Conservation (phyloP, 1,140 invertebrate species). For the Anthonomus grandis region DNA sequence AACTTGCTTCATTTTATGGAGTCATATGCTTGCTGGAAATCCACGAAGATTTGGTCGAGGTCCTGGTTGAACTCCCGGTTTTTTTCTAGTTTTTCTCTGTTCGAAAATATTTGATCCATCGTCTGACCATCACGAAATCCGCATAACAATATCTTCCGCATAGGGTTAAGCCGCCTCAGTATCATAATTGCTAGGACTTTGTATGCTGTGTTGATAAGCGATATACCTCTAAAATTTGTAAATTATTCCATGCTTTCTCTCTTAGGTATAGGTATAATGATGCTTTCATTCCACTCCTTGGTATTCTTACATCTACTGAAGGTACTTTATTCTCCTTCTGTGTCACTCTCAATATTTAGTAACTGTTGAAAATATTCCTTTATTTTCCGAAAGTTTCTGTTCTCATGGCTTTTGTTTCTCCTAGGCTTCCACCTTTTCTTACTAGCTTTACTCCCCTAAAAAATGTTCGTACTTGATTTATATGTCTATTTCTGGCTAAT, state of each 20-base stretch:
- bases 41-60: not conserved
- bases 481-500: too few relatives aligned
- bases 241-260: not conserved
- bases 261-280: not conserved
- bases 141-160: too few relatives aligned
- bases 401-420: not conserved
- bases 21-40: not conserved
- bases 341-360: not conserved
- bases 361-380: not conserved
- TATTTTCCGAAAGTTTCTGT: too few relatives aligned
- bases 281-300: not conserved
- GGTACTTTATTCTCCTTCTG: not conserved
- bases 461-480: not conserved
- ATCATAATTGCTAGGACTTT: not conserved
- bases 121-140: not conserved
- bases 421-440: not conserved
- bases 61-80: not conserved
- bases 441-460: too few relatives aligned
- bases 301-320: not conserved
- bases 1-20: not conserved
- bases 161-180: not conserved
- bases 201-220: not conserved
- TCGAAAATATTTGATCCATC: constrained; percentile 1
- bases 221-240: not conserved
- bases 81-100: not conserved